phyloP scores from a whole-genome alignment of 1,140 invertebrate genomes.

The Pseudomyrmex flavicornis region DNA sequence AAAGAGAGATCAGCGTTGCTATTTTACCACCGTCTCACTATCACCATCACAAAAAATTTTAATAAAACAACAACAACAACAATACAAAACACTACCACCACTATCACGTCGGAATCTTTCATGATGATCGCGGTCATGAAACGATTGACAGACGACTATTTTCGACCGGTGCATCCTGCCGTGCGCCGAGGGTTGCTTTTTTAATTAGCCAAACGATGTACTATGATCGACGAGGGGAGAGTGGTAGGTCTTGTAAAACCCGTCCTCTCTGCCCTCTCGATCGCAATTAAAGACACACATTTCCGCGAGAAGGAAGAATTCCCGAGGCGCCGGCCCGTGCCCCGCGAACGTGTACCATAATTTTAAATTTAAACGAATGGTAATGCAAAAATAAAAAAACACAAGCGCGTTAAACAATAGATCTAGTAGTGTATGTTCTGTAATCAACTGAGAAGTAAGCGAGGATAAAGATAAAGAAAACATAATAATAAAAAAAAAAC shows the following conservation, averaged over 20 bases:
- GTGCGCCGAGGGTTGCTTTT: conserved; percentile 80
- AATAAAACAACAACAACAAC: conserved; percentile 75
- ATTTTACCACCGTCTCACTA: conserved; percentile 67
- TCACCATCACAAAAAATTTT: conserved; percentile 66
- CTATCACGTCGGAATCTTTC: conserved; percentile 78
- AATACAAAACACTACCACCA: conserved; percentile 76
- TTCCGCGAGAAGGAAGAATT: conserved; percentile 68
- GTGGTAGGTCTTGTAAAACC: conserved; percentile 31
- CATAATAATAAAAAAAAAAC: conserved; percentile 77
- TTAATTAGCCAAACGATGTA: conserved; percentile 48
- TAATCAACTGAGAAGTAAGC: conserved; percentile 83
- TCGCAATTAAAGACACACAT: conserved; percentile 54
- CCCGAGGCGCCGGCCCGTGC: conserved; percentile 78
- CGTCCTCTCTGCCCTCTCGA: conserved; percentile 2
- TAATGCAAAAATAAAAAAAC: conserved; percentile 77
- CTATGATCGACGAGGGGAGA: neutral
- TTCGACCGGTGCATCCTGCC: conserved; percentile 80
- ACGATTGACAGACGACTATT: conserved; percentile 81
- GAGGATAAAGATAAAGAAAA: conserved; percentile 75
- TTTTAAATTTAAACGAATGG: conserved; percentile 74
- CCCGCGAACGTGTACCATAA: conserved; percentile 83
- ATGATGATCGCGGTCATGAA: conserved; percentile 78
- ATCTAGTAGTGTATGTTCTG: conserved; percentile 85
- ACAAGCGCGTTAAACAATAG: conserved; percentile 83
- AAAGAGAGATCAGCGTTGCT: conserved; percentile 68